Evolutionary conservation across 2,888 invertebrate species (phyloP), one percentile per base, ranked within the genome.

Genomic region (Amiota minor): DNA sequence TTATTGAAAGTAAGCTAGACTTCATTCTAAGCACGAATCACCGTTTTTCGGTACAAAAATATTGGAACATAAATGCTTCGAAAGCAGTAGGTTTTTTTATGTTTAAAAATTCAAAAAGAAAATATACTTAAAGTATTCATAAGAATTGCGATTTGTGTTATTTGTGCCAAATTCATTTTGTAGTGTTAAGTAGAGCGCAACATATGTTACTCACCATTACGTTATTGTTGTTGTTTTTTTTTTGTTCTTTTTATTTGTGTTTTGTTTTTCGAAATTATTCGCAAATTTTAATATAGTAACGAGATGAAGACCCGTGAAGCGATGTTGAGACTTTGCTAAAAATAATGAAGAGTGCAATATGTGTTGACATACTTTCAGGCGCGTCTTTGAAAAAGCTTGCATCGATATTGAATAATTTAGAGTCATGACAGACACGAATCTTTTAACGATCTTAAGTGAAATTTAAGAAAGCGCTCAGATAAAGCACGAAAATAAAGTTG

Each of bases 361-460:
- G 35, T 35, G 35, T 35, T 2, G 67, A 80, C 85, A 74, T 84
- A 85, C 79, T 82, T 76, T 70, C 14, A 4, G 73, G 64, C 14
- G 69, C 14, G 12, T 55, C 9, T 53, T 53, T 2, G 49, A 11
- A 2, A 67, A 67, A 16, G 1, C 9, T 14, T 35, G 35, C 35
- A 23, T 70, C 65, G 69, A 18, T 55, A 14, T 12, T 49, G 53
- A 81, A 76, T 77, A 78, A 84, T 81, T 81, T 0, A 76, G 80
- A 85, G 76, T 75, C 76, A 71, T 80, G 82, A 84, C 84, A 80
- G 82, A 84, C 84, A 80, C 84, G 59, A 83, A 85, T 84, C 76
- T 56, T 77, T 77, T 78, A 81, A 76, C 55, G 20, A 9, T 53
- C 53, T 53, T 59, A 59, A 18, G 59, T 62, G 11, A 14, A 12